A percentile compares a stretch with the other conserved stretches of the same genome.
These are phyloP conservation scores for Gordius sp. DNA, from an alignment of 2,888 invertebrate species.

Conservation along the genomic window DNA sequence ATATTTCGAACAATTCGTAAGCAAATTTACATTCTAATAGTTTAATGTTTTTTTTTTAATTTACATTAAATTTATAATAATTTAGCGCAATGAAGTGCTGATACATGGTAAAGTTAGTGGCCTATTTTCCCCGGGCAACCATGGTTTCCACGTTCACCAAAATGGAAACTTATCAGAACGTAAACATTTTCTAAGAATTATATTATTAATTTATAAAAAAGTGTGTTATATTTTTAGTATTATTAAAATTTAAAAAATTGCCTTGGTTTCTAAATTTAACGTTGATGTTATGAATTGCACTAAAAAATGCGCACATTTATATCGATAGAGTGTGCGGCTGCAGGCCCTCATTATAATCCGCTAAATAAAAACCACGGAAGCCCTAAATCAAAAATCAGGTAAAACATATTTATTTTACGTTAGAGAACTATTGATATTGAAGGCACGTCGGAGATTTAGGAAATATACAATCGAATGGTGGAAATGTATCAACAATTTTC, in stretches of 20 bases:
- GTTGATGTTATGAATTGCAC: no score
- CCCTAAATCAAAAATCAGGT: slow-evolving; percentile 20
- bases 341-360: slow-evolving; percentile 29
- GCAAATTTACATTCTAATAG: no score
- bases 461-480: no score
- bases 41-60: no score
- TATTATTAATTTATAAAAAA: not conserved
- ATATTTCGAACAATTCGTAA: no score
- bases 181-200: slow-evolving; percentile 1
- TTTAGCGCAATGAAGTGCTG: not conserved
- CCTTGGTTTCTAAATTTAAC: not conserved
- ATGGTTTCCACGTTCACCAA: slow-evolving; percentile 1
- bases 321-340: slow-evolving; percentile 26
- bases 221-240: not conserved
- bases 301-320: no score
- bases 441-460: slow-evolving; percentile 12
- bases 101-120: not conserved
- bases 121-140: not conserved
- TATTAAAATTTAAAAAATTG: not conserved
- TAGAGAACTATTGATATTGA: no score
- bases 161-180: not conserved
- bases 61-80: no score
- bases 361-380: slow-evolving; percentile 26
- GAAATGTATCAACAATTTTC: no score
- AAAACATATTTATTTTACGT: no score